Conservation (phyloP, 2,113 vertebrate species). For the Oncorhynchus masou region DNA sequence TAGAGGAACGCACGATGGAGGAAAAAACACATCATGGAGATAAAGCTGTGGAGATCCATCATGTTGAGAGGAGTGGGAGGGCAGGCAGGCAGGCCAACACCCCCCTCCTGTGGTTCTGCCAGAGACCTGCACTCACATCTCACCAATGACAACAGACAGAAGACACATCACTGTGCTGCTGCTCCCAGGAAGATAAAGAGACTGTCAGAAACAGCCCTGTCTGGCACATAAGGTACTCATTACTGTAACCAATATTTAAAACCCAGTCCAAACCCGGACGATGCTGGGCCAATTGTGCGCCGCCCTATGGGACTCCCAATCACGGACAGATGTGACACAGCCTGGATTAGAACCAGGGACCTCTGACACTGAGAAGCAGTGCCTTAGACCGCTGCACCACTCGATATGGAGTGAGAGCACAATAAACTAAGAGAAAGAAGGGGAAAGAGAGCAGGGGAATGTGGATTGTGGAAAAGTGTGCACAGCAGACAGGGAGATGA, state of each 20-base stretch:
- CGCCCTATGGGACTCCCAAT: too few species aligned
- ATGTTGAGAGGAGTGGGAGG: conserved; percentile 10
- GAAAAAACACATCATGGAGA: not conserved
- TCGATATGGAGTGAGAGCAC: not conserved
- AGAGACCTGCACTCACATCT: conserved; percentile 60
- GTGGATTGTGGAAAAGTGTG: not conserved
- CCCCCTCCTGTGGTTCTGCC: conserved; percentile 72
- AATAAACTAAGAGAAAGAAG: conserved; percentile 4
- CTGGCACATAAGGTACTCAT: conserved; percentile 50
- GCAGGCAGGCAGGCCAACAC: conserved; percentile 60
- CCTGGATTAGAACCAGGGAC: too few species aligned
- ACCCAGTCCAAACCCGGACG: too few species aligned
- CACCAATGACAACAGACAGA: not conserved
- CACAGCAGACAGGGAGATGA: not conserved
- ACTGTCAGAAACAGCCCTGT: conserved; percentile 32
- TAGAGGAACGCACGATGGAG: conserved; percentile 2
- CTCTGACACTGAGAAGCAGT: too few species aligned
- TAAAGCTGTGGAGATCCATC: conserved; percentile 10
- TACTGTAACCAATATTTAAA: conserved; percentile 19
- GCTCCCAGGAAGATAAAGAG: conserved; percentile 64
- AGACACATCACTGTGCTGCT: conserved; percentile 18
- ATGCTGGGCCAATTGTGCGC: too few species aligned
- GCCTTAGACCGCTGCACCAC: too few species aligned
- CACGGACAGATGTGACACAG: too few species aligned
- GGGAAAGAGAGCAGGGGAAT: not conserved